phyloP scores from a whole-genome alignment of 2,888 invertebrate species.

The Chrysolina americana region DNA sequence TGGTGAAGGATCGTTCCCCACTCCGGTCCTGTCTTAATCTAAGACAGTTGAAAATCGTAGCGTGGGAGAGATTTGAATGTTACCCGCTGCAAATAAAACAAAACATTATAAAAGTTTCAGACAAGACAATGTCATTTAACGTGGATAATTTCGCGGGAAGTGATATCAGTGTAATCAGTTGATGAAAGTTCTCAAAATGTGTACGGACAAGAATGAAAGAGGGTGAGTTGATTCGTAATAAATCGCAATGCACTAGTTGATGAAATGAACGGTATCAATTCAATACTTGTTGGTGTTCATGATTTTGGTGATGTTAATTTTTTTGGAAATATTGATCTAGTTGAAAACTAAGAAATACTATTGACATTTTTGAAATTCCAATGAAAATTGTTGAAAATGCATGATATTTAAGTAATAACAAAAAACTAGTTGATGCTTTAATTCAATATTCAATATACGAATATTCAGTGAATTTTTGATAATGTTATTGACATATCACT shows the following conservation, averaged over 20 bases:
- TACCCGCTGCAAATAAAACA: slow-evolving; percentile 55
- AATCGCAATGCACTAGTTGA: neutral
- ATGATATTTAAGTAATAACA: too few relatives aligned
- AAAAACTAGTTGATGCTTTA: too few relatives aligned
- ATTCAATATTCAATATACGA: too few relatives aligned
- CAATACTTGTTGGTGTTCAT: too few relatives aligned
- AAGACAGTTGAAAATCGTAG: slow-evolving; percentile 50
- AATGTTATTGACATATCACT: too few relatives aligned
- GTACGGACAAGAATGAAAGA: slow-evolving; percentile 54
- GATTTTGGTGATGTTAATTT: too few relatives aligned
- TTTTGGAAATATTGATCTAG: too few relatives aligned
- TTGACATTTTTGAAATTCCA: too few relatives aligned
- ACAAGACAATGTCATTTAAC: slow-evolving; percentile 52
- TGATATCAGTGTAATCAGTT: slow-evolving; percentile 32
- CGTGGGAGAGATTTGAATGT: slow-evolving; percentile 58
- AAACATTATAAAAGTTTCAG: slow-evolving; percentile 56
- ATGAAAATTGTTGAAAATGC: too few relatives aligned
- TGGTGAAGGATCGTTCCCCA: neutral
- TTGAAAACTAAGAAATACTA: too few relatives aligned
- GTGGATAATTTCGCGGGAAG: slow-evolving; percentile 36
- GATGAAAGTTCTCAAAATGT: slow-evolving; percentile 49
- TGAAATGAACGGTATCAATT: neutral
- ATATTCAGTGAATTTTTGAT: too few relatives aligned
- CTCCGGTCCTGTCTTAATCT: slow-evolving; percentile 34
- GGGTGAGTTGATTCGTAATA: slow-evolving; percentile 39